Evolutionary conservation across 2,113 vertebrate genomes (phyloP), one percentile per base, ranked within the genome.

Genomic region (Coreoperca whiteheadi): DNA sequence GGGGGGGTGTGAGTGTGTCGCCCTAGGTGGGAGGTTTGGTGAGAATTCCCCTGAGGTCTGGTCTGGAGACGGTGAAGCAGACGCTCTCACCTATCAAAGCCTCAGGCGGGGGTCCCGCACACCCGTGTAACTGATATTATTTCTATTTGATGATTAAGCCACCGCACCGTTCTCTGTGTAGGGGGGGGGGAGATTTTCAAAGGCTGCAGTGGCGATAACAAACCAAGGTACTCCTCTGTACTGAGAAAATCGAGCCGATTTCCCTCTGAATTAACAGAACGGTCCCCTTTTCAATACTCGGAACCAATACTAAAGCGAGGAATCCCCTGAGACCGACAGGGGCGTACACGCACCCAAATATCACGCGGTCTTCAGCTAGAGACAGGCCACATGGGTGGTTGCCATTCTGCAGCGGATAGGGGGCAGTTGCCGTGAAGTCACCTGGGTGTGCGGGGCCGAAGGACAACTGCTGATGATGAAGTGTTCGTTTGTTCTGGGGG

Each of bases 381-480:
- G n/a, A n/a, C n/a, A n/a, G n/a, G n/a, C n/a, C n/a, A n/a, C n/a
- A 43, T 11, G 75, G 63, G 57, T 72, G 43, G 64, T 67, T 85
- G 77, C 57, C 88, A 74, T 73, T 51, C 59, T 79, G 77, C 68
- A 12, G 60, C 72, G 65, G 53, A 64, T 67, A 8, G 73, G 80
- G 75, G 68, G n/a, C 71, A 53, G 59, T 87, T 53, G 88, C 71
- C 28, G 5, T 74, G 61, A 80, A 92, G 94, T 96, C 95, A 96
- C 94, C 95, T 96, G 95, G 93, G 94, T 90, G 93, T 92, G 87
- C n/a, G n/a, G 14, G 89, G 69, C 66, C 90, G 89, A 92, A 60
- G 51, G 94, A 96, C 94, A 96, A 95, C 94, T 95, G 94, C 91
- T 90, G 88, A 94, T 95, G 93, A 95, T 95, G 92, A 96, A 94